A percentile compares a stretch with the other conserved stretches of the same genome.
These are phyloP conservation scores for Allolobophora icterica DNA, from an alignment of 2,888 invertebrate species.

Conservation along the genomic window DNA sequence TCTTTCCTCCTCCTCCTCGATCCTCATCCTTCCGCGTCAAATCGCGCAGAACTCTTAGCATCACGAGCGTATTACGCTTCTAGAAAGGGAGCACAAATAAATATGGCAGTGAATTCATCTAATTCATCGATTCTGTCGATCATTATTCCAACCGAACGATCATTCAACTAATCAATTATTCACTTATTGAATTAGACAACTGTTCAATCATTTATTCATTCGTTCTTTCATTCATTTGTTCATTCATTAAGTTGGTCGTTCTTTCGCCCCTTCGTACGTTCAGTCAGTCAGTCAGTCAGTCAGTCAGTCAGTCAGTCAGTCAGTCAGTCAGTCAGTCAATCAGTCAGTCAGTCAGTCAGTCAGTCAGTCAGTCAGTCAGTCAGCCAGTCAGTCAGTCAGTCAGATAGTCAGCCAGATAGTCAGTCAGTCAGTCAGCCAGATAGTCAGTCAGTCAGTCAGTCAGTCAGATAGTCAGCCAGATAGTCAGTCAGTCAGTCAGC, in stretches of 20 bases:
- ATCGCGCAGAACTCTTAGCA: slow-evolving; percentile 17
- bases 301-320: background rate
- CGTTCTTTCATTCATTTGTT: background rate
- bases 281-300: background rate
- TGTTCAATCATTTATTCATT: background rate
- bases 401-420: too few relatives aligned
- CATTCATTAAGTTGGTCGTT: too few relatives aligned
- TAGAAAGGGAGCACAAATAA: background rate
- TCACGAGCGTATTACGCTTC: background rate
- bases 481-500: too few relatives aligned
- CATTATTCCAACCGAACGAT: background rate
- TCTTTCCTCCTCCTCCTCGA: background rate
- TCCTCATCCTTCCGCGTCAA: slow-evolving; percentile 5
- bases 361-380: background rate
- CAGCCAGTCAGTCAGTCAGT: background rate
- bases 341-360: background rate
- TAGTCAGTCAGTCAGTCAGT: background rate
- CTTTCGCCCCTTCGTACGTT: too few relatives aligned
- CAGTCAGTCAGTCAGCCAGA: background rate
- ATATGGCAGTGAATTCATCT: background rate
- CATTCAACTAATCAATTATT: background rate
- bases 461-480: background rate
- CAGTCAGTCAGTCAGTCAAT: background rate
- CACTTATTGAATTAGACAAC: background rate
- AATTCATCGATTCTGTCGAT: background rate